Conservation (phyloP, 2,113 vertebrate genomes). For the Tenebrosternarchus preto region DNA sequence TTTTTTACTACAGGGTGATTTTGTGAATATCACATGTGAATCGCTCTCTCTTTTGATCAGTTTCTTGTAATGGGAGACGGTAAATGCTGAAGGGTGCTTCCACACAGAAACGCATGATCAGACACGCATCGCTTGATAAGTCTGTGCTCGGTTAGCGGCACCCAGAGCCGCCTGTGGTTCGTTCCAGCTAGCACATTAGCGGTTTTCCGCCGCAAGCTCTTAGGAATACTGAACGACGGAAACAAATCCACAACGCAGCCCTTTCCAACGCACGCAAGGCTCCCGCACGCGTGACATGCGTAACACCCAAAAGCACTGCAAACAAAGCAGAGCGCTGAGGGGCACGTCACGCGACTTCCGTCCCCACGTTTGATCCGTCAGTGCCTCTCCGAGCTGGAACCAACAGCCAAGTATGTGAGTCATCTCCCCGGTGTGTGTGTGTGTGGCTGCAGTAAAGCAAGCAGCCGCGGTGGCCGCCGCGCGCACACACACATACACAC, state of each 20-base stretch:
- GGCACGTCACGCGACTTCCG: conserved; percentile 1
- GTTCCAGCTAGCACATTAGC: conserved; percentile 28
- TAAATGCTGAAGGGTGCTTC: conserved; percentile 18
- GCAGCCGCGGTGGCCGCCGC: conserved; percentile 24
- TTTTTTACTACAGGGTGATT: neutral
- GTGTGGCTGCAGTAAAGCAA: conserved; percentile 41
- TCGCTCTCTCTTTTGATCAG: neutral
- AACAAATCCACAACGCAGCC: conserved; percentile 11
- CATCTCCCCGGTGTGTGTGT: conserved; percentile 53
- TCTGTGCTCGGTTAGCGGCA: neutral
- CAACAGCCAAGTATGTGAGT: conserved; percentile 59
- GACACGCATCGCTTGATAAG: conserved; percentile 43
- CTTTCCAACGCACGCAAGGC: neutral
- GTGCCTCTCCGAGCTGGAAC: conserved; percentile 52
- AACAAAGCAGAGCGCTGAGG: neutral
- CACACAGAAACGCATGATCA: conserved; percentile 49
- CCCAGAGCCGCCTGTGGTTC: conserved; percentile 30
- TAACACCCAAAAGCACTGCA: neutral
- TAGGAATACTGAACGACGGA: conserved; percentile 13
- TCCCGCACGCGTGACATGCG: neutral
- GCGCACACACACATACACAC: too few species aligned
- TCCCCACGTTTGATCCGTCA: conserved; percentile 56
- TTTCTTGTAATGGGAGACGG: neutral
- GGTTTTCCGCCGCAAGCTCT: conserved; percentile 26
- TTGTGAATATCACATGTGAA: neutral